Evolutionary conservation across 2,797 vertebrate genomes (phyloP), one percentile per base, ranked within the genome.

Genomic region (Eptatretus atami): DNA sequence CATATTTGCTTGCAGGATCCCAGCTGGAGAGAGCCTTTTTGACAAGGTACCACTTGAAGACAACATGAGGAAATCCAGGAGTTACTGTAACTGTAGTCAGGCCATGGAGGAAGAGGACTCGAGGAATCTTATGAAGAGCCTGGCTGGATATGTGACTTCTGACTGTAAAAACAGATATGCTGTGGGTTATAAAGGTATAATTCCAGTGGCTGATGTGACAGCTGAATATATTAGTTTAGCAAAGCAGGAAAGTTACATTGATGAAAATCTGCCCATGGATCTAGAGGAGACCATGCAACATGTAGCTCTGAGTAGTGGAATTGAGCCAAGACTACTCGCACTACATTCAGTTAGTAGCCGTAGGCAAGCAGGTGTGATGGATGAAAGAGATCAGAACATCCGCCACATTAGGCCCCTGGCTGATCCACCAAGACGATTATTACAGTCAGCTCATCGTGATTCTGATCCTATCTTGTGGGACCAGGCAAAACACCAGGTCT

Each of bases 11-110:
- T 71, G 66, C 73, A 82, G 81, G 76, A 73, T 81, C 69, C 69
- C 73, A 66, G 73, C 78, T 10, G 76, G 77, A 31, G 75, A 77
- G 69, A 83, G 78, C 69, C 73, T 79, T 65, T 83, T 82, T 71
- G 77, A 82, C 70, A 77, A 67, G 68, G 67, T 67, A 11, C 66
- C 65, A 63, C 67, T 65, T 2, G 67, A 70, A 6, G 69, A 65
- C 63, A 69, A 72, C 6, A 44, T 44, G 31, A 44, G 31, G 31
- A 63, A 67, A 66, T 71, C 69, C 65, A 71, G 67, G 65, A 70
- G 71, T 57, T 79, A 78, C 72, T 83, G 77, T 68, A 68, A 66
- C 11, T 81, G 76, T 69, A 61, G 57, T 25, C 15, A 24, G 15
- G 57, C 57, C 15, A 24, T n/a, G 57, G 11, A 61, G 12, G 24